Evolutionary conservation across 1,140 invertebrate genomes (phyloP).

Genomic region (Leptopilina boulardi): DNA sequence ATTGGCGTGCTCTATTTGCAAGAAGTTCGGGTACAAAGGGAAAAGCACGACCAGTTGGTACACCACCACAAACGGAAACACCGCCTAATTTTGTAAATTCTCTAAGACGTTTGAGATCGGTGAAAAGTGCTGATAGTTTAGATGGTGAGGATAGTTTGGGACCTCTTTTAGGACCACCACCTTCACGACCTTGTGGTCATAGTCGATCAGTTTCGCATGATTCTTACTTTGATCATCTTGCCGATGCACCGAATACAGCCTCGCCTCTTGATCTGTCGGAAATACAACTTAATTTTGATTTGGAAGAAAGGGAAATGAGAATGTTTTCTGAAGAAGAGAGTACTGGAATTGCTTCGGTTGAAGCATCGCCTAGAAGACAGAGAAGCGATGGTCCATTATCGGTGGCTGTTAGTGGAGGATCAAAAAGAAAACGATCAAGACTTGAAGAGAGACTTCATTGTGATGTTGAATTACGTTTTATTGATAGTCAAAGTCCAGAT

Average conservation of each 20-base stretch:
- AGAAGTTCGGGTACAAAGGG: slow-evolving; percentile 77
- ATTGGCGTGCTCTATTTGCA: slow-evolving; percentile 88
- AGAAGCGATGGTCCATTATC: slow-evolving; percentile 68
- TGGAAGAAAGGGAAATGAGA: slow-evolving; percentile 89
- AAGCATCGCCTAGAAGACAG: slow-evolving; percentile 76
- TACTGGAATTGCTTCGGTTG: slow-evolving; percentile 77
- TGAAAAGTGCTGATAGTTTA: slow-evolving; percentile 84
- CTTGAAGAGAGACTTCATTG: slow-evolving; percentile 76
- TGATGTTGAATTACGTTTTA: slow-evolving; percentile 76
- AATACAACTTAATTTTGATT: slow-evolving; percentile 87
- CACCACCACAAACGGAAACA: slow-evolving; percentile 69
- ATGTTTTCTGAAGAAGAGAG: slow-evolving; percentile 92
- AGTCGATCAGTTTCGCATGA: slow-evolving; percentile 90
- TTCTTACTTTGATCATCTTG: slow-evolving; percentile 90
- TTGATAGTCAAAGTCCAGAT: slow-evolving; percentile 78
- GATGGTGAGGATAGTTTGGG: slow-evolving; percentile 73
- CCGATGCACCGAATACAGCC: slow-evolving; percentile 76
- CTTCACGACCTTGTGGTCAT: slow-evolving; percentile 76
- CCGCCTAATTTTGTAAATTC: slow-evolving; percentile 70
- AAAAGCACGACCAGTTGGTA: slow-evolving; percentile 80
- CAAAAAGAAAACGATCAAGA: slow-evolving; percentile 74
- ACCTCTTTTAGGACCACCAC: slow-evolving; percentile 72
- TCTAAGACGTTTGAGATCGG: slow-evolving; percentile 78
- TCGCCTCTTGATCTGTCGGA: slow-evolving; percentile 86
- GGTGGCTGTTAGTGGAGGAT: slow-evolving; percentile 64